Evolutionary conservation across 2,113 vertebrate species (phyloP), one percentile per base, ranked within the genome.

Genomic region (Gulo gulo): DNA sequence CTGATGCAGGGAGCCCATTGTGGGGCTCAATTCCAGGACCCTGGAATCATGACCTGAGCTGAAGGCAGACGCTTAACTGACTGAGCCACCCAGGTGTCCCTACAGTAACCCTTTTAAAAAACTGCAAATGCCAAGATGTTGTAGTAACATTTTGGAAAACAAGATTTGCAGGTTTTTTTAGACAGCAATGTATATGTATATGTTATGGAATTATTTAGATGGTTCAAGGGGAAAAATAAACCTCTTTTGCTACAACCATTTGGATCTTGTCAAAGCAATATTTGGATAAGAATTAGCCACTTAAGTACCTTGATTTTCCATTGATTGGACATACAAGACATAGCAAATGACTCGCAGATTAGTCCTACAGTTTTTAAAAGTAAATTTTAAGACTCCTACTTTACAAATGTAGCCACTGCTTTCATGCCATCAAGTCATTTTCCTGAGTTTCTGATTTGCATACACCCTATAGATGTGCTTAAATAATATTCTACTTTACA

Each of bases 401-500:
- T 36, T 36, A 57, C 74, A 61, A 26, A 85, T 76, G 90, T 92
- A 95, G 67, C 95, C 92, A 89, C 26, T 94, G 20, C 76, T 83
- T 98, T 97, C 61, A 24, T 55, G 89, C 7, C 85, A n/a, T 2
- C 95, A 71, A 31, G 31, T 95, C 63, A 95, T 98, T 98, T 95
- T 73, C 69, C 97, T 93, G 96, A 93, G 87, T 97, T 96, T 69
- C 86, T 94, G 59, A 97, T 95, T 98, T 97, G 12, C 23, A 42
- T 39, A 23, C 1, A 26, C 57, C 5, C 24, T 91, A 7, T 91
- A 97, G 59, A 80, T 79, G 15, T 88, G 9, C 95, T 98, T 97
- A 95, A 96, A 97, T 93, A 39, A 82, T 97, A 55, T 91, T 97
- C 93, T 92, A n/a, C 50, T 94, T 69, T 57, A 1, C 95, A 71